phyloP scores from a whole-genome alignment of 2,113 vertebrate species.

The Zosterops borbonicus region DNA sequence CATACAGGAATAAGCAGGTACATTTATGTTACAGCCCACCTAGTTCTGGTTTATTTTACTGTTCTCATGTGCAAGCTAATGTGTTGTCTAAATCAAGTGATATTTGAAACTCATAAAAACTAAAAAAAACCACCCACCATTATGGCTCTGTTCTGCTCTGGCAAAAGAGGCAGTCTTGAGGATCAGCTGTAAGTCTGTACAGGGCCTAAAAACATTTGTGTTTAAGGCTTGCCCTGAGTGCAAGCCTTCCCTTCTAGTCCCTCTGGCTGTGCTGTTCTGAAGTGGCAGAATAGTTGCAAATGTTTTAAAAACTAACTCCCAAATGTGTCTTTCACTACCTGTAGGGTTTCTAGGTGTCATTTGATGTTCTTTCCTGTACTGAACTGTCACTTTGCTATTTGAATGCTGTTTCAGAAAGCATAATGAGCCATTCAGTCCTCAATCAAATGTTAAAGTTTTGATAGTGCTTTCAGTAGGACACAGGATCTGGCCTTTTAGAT shows the following conservation, averaged over 20 bases:
- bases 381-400: background rate
- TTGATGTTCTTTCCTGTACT: background rate
- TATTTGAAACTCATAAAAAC: background rate
- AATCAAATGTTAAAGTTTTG: background rate
- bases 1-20: background rate
- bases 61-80: background rate
- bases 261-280: background rate
- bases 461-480: background rate
- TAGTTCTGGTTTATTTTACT: background rate
- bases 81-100: background rate
- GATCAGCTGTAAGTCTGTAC: background rate
- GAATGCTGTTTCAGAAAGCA: background rate
- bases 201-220: background rate
- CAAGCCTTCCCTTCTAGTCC: background rate
- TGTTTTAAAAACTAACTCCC: background rate
- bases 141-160: background rate
- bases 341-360: background rate
- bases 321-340: background rate
- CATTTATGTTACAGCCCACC: background rate
- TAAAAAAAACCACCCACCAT: rapidly evolving
- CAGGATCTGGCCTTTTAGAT: background rate
- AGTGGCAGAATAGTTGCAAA: background rate
- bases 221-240: background rate
- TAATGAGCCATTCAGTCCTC: background rate
- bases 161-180: background rate